These are phyloP conservation scores for Pheosia gnoma DNA, from an alignment of 2,888 invertebrate species.

Conservation along the genomic window DNA sequence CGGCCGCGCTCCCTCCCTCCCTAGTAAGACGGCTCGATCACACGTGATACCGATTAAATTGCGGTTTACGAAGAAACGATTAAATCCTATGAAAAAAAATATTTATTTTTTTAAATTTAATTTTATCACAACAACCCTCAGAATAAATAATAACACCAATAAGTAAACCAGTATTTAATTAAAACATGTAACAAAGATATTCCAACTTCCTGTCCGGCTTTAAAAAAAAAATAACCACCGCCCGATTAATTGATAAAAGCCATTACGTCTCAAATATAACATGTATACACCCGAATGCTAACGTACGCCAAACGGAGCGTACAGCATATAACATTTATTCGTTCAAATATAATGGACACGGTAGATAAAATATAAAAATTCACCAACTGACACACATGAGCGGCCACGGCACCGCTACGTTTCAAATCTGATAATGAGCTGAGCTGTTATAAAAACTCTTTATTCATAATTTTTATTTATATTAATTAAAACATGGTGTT, in stretches of 20 bases:
- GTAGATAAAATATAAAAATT: slow-evolving; percentile 69
- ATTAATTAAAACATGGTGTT: slow-evolving; percentile 71
- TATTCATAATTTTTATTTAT: slow-evolving; percentile 71
- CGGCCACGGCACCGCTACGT: slow-evolving; percentile 52
- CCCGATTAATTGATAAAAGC: slow-evolving; percentile 39
- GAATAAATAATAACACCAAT: no score
- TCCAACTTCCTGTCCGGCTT: background rate
- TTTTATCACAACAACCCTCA: no score
- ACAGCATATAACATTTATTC: slow-evolving; percentile 48
- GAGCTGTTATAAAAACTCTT: slow-evolving; percentile 58
- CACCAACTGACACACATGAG: slow-evolving; percentile 47
- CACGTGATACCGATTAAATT: slow-evolving; percentile 43
- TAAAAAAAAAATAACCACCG: background rate
- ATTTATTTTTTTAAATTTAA: no score
- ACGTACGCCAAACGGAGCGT: slow-evolving; percentile 57
- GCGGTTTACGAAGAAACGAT: slow-evolving; percentile 41
- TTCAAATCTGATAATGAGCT: slow-evolving; percentile 63
- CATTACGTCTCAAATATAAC: slow-evolving; percentile 27
- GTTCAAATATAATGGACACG: slow-evolving; percentile 64
- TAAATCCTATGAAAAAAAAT: slow-evolving; percentile 27
- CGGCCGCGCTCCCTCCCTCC: slow-evolving; percentile 56
- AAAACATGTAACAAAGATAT: background rate
- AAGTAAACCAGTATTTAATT: no score
- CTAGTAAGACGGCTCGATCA: slow-evolving; percentile 46
- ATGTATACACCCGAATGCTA: slow-evolving; percentile 36